phyloP scores from a whole-genome alignment of 2,888 invertebrate genomes.

The Amphipoea oculea region DNA sequence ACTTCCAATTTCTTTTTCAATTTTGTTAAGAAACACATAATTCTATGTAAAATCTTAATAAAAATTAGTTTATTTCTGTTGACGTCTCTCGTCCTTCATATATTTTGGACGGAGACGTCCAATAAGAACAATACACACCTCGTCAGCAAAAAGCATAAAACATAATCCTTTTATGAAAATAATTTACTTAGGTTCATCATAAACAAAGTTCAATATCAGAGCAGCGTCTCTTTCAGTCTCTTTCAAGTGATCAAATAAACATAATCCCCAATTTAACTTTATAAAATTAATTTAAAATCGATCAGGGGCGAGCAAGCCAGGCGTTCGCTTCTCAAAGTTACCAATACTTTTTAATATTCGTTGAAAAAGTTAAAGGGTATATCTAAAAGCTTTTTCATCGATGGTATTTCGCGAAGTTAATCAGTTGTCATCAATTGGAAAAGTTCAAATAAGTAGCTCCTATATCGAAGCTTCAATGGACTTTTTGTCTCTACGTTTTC shows the following conservation, averaged over 20 bases:
- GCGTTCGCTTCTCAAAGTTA: slow-evolving; percentile 75
- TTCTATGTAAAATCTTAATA: too few species aligned
- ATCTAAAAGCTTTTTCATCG: slow-evolving; percentile 75
- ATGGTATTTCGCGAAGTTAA: slow-evolving; percentile 75
- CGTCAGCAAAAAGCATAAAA: background rate
- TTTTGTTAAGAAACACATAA: background rate
- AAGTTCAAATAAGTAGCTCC: slow-evolving; percentile 14
- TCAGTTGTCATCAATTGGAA: slow-evolving; percentile 68
- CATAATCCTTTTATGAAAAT: slow-evolving; percentile 14
- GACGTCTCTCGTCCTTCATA: background rate
- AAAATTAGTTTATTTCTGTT: background rate
- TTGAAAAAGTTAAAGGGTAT: slow-evolving; percentile 83
- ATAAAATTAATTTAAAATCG: slow-evolving; percentile 89
- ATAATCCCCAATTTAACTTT: slow-evolving; percentile 90
- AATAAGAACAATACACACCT: background rate
- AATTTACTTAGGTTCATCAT: slow-evolving; percentile 49
- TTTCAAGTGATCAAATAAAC: slow-evolving; percentile 82
- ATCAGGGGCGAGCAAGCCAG: slow-evolving; percentile 84
- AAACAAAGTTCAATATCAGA: slow-evolving; percentile 54
- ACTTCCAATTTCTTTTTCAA: background rate
- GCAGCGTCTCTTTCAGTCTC: slow-evolving; percentile 68
- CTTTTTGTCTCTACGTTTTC: slow-evolving; percentile 12
- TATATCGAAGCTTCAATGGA: background rate
- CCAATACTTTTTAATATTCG: slow-evolving; percentile 78
- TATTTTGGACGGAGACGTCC: background rate